Conservation (phyloP, 2,888 invertebrate species). For the Drosophila suboccidentalis region DNA sequence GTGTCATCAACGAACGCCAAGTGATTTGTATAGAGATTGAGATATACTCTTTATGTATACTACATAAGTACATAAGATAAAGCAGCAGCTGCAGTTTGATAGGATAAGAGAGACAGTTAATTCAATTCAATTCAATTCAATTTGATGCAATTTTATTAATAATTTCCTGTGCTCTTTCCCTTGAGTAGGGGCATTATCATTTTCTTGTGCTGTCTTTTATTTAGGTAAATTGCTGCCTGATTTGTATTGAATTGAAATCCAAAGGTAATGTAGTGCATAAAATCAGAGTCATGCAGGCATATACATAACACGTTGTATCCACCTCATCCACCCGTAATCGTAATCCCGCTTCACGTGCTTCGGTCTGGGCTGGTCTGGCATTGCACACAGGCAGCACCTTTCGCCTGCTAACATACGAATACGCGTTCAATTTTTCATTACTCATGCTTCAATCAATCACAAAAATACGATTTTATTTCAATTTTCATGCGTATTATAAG, state of each 20-base stretch:
- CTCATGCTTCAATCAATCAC: conserved; percentile 83
- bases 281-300: conserved; percentile 79
- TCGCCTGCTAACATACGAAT: conserved; percentile 34
- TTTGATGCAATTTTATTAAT: conserved; percentile 53
- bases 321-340: not conserved
- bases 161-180: conserved; percentile 41
- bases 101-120: conserved; percentile 49
- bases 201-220: conserved; percentile 52
- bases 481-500: conserved; percentile 81
- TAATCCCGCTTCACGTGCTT: not conserved
- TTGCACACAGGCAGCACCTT: conserved; percentile 47
- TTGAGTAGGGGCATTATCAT: conserved; percentile 43
- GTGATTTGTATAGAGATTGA: conserved; percentile 61
- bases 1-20: conserved; percentile 53
- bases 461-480: conserved; percentile 82
- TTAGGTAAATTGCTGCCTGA: conserved; percentile 76
- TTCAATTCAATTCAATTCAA: conserved; percentile 69
- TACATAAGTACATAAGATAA: conserved; percentile 15
- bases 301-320: conserved; percentile 64
- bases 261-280: conserved; percentile 82
- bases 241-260: conserved; percentile 78
- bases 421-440: conserved; percentile 80
- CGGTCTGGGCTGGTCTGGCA: not conserved
- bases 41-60: conserved; percentile 31
- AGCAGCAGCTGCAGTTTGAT: conserved; percentile 10